Percentiles rank a stretch among this genome's conserved stretches.
These are phyloP conservation scores for Penaeus chinensis DNA, from an alignment of 1,140 invertebrate species.

Conservation along the genomic window DNA sequence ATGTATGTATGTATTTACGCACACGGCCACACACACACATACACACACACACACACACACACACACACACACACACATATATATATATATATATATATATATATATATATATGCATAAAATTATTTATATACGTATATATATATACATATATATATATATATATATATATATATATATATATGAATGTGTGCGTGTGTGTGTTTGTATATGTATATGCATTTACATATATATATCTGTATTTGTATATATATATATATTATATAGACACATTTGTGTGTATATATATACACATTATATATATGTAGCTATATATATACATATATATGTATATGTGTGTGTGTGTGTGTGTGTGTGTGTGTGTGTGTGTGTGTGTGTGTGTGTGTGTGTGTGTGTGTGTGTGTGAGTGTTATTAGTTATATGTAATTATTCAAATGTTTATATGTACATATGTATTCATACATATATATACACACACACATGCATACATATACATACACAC, in stretches of 20 bases:
- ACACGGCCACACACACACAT: not conserved
- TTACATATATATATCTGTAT: no score
- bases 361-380: constrained; percentile 18
- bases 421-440: not conserved
- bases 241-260: constrained; percentile 16
- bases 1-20: constrained; percentile 16
- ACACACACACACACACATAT: not conserved
- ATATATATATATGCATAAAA: not conserved
- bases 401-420: not conserved
- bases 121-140: not conserved
- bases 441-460: constrained; percentile 3
- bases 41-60: not conserved
- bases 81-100: no score
- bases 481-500: no score
- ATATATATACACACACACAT: not conserved
- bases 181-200: constrained; percentile 12
- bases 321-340: constrained; percentile 28
- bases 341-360: constrained; percentile 21
- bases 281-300: constrained; percentile 24
- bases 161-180: no score
- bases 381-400: not conserved
- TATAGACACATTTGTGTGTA: not conserved
- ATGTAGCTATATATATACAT: constrained; percentile 19
- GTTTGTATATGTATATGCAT: not conserved
- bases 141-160: no score